Evolutionary conservation across 2,888 invertebrate genomes (phyloP).

Genomic region (Timema cristinae): DNA sequence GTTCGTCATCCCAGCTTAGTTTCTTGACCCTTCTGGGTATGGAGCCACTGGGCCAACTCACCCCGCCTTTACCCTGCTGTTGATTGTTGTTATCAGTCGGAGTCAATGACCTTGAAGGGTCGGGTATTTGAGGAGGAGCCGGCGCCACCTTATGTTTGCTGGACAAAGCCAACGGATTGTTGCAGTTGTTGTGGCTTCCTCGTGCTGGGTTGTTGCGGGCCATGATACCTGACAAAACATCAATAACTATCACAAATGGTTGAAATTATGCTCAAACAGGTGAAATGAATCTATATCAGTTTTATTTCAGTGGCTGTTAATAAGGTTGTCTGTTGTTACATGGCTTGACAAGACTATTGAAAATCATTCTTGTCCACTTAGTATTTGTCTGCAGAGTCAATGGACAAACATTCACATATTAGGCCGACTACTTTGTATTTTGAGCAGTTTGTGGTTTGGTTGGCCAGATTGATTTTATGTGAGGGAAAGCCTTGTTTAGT

Average conservation of each 20-base stretch:
- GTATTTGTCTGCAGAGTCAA: too few relatives aligned
- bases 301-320: not conserved
- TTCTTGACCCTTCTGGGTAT: constrained; percentile 71
- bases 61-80: constrained; percentile 37
- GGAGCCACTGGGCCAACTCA: constrained; percentile 61
- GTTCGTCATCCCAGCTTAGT: constrained; percentile 70
- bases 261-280: too few relatives aligned
- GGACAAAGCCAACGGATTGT: constrained; percentile 18
- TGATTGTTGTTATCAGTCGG: constrained; percentile 41
- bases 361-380: too few relatives aligned
- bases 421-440: too few relatives aligned
- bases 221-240: constrained; percentile 46
- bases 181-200: constrained; percentile 15
- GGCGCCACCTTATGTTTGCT: constrained; percentile 37
- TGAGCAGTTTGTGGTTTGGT: too few relatives aligned
- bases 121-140: constrained; percentile 37
- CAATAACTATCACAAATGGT: not conserved
- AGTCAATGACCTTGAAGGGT: constrained; percentile 41
- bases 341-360: too few relatives aligned
- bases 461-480: too few relatives aligned
- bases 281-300: not conserved
- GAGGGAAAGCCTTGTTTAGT: too few relatives aligned
- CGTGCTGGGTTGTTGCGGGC: constrained; percentile 43
- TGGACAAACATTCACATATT: too few relatives aligned
- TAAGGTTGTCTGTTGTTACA: too few relatives aligned